Evolutionary conservation across 2,113 vertebrate species (phyloP).

Genomic region (Pluvianellus socialis): DNA sequence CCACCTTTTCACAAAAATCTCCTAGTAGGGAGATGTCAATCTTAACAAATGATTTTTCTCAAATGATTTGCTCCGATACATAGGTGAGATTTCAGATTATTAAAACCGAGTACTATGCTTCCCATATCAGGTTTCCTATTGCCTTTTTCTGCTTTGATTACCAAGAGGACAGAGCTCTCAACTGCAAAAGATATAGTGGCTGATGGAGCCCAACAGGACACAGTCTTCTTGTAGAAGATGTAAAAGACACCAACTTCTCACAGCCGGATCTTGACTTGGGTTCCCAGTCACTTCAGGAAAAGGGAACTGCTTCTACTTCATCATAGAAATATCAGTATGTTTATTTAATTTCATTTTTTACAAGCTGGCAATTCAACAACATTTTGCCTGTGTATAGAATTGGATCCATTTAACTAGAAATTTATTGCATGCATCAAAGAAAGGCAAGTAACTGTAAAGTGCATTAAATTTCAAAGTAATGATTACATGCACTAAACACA

Average conservation of each 20-base stretch:
- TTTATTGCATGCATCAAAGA: background rate
- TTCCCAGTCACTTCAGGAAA: background rate
- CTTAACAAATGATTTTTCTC: background rate
- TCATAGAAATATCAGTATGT: background rate
- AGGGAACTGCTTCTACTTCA: background rate
- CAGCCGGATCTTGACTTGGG: background rate
- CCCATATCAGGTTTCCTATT: background rate
- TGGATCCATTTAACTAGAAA: background rate
- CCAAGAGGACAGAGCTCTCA: background rate
- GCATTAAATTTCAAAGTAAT: background rate
- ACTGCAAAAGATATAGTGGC: background rate
- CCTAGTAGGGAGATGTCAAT: background rate
- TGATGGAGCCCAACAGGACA: background rate
- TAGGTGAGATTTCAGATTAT: background rate
- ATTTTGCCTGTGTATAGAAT: background rate
- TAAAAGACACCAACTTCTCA: background rate
- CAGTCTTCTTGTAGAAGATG: background rate
- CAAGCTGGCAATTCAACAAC: background rate
- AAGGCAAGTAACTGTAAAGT: background rate
- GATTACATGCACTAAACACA: background rate
- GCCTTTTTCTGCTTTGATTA: background rate
- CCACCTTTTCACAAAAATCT: background rate
- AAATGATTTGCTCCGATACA: background rate
- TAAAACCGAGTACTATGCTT: background rate
- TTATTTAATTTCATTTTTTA: background rate